Evolutionary conservation across 2,888 invertebrate species (phyloP).

Genomic region (Polyommatus iphigenia): DNA sequence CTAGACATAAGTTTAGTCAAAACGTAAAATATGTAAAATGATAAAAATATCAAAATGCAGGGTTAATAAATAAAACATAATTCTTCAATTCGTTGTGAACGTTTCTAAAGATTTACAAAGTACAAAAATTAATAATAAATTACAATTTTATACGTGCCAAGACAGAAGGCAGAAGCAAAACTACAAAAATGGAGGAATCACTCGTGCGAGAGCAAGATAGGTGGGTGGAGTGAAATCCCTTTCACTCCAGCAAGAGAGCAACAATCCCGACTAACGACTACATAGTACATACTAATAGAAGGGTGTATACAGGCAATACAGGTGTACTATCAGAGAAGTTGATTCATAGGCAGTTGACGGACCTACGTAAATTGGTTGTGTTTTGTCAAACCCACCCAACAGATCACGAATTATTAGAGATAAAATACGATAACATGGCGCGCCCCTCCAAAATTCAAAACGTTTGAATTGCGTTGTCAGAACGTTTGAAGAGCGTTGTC

Average conservation of each 20-base stretch:
- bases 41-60: slow-evolving; percentile 1
- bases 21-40: slow-evolving; percentile 27
- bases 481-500: too few species aligned
- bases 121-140: slow-evolving; percentile 5
- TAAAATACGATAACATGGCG: too few species aligned
- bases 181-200: background rate
- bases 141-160: background rate
- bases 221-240: background rate
- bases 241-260: too few species aligned
- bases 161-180: background rate
- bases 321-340: too few species aligned
- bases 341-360: too few species aligned
- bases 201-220: background rate
- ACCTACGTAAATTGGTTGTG: too few species aligned
- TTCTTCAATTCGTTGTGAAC: background rate
- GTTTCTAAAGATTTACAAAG: slow-evolving; percentile 1
- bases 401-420: too few species aligned
- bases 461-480: too few species aligned
- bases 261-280: background rate
- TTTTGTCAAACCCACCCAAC: too few species aligned
- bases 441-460: too few species aligned
- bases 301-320: too few species aligned
- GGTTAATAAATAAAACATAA: slow-evolving; percentile 18
- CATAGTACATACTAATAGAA: too few species aligned
- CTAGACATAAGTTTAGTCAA: slow-evolving; percentile 22